phyloP scores from a whole-genome alignment of 2,888 invertebrate genomes.

The Phyto melanocephala region DNA sequence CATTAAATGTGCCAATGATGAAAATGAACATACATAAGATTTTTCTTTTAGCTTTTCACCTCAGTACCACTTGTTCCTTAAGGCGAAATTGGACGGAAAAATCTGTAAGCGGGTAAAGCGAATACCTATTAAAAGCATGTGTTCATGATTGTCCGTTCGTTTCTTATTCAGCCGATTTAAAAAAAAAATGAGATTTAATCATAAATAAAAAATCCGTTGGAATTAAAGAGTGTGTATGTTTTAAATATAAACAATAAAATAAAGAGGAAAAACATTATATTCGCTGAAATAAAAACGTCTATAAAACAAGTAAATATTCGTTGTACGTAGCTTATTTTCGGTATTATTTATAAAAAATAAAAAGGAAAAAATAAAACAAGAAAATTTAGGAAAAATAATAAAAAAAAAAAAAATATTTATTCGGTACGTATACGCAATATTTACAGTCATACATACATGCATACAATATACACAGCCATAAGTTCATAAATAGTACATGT shows the following conservation, averaged over 20 bases:
- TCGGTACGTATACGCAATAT: conserved; percentile 54
- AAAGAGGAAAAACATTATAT: background rate
- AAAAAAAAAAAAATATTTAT: background rate
- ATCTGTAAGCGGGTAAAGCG: conserved; percentile 39
- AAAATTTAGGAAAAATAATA: background rate
- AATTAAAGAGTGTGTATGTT: conserved; percentile 24
- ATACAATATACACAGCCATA: background rate
- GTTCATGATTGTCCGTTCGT: conserved; percentile 38
- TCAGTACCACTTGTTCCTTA: conserved; percentile 64
- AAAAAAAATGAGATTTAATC: conserved; percentile 23
- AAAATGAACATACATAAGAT: conserved; percentile 50
- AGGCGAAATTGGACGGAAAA: conserved; percentile 41
- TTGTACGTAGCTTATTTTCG: conserved; percentile 37
- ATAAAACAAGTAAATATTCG: background rate
- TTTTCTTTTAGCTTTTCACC: conserved; percentile 54
- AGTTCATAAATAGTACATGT: background rate
- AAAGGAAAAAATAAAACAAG: conserved; percentile 29
- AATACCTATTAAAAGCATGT: conserved; percentile 37
- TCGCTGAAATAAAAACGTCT: conserved; percentile 4
- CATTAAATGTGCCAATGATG: background rate
- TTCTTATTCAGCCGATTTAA: conserved; percentile 7
- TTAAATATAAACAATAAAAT: conserved; percentile 42
- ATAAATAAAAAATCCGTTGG: conserved; percentile 41
- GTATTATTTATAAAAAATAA: too few species aligned
- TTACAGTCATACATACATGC: background rate